Percentiles rank a stretch among this genome's conserved stretches.
These are phyloP conservation scores for Tokudaia tokunoshimensis DNA, from an alignment of 2,797 vertebrate genomes.

Conservation along the genomic window DNA sequence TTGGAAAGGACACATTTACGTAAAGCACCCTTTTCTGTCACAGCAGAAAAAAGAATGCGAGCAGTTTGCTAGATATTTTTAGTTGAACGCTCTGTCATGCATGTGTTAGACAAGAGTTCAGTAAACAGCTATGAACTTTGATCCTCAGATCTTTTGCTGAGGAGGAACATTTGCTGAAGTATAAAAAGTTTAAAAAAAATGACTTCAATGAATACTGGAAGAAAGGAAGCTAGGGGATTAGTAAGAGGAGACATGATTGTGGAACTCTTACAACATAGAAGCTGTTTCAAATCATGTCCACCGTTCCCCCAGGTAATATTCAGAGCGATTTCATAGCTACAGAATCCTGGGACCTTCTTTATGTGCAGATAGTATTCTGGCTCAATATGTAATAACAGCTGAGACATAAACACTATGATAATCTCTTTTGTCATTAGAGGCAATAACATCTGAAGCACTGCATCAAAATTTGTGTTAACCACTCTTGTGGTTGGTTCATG, in stretches of 20 bases:
- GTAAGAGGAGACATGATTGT: constrained; percentile 26
- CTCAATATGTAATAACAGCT: constrained; percentile 72
- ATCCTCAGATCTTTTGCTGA: constrained; percentile 50
- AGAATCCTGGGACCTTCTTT: constrained; percentile 19
- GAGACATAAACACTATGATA: constrained; percentile 60
- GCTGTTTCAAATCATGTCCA: constrained; percentile 51
- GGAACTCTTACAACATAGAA: constrained; percentile 60
- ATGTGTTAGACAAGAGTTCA: constrained; percentile 71
- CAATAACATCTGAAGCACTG: constrained; percentile 73
- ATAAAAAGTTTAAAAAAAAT: constrained; percentile 75
- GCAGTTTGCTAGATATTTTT: constrained; percentile 64
- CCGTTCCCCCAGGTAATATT: constrained; percentile 47
- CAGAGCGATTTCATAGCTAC: constrained; percentile 69
- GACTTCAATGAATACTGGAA: constrained; percentile 49
- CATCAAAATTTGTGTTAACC: constrained; percentile 71
- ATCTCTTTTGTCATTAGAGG: constrained; percentile 65
- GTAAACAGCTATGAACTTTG: constrained; percentile 80
- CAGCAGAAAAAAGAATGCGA: fast-evolving
- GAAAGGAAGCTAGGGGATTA: constrained; percentile 57
- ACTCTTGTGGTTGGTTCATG: neutral
- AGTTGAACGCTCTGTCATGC: constrained; percentile 68
- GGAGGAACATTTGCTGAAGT: constrained; percentile 40
- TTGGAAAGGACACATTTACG: constrained; percentile 19
- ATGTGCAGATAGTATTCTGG: constrained; percentile 14
- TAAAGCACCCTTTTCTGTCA: neutral